Evolutionary conservation across 2,888 invertebrate species (phyloP).

Genomic region (Lepidochrysops patricia): DNA sequence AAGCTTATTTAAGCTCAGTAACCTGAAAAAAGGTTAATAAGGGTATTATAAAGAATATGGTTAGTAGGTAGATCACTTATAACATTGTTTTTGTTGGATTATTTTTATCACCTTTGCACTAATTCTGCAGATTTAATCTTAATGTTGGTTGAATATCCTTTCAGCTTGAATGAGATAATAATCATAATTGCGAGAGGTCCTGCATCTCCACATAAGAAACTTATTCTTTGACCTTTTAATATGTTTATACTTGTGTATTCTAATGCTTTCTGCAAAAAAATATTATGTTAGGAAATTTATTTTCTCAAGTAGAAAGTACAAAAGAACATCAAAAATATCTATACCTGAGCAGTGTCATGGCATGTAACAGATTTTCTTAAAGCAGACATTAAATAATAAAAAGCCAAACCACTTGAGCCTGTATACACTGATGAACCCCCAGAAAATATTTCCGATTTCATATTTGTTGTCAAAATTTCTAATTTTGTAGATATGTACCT

Average conservation of each 20-base stretch:
- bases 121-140: conserved; percentile 63
- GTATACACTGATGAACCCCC: conserved; percentile 85
- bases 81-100: neutral
- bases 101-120: conserved; percentile 60
- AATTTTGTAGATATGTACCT: conserved; percentile 56
- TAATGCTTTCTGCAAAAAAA: conserved; percentile 37
- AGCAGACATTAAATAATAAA: conserved; percentile 74
- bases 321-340: neutral
- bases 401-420: conserved; percentile 81
- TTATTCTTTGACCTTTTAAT: conserved; percentile 62
- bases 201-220: conserved; percentile 85
- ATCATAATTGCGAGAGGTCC: conserved; percentile 85
- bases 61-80: too few species aligned
- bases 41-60: too few species aligned
- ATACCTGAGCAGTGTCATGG: conserved; percentile 39
- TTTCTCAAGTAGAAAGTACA: neutral
- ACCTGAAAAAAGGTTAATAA: too few species aligned
- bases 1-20: conserved; percentile 70
- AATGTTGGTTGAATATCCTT: conserved; percentile 23
- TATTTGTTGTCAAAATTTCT: conserved; percentile 45
- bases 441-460: conserved; percentile 56
- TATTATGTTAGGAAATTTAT: neutral
- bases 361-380: conserved; percentile 32
- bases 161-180: conserved; percentile 76
- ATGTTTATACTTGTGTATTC: conserved; percentile 43